phyloP scores from a whole-genome alignment of 2,113 vertebrate species.

The Lamprologus callipterus region DNA sequence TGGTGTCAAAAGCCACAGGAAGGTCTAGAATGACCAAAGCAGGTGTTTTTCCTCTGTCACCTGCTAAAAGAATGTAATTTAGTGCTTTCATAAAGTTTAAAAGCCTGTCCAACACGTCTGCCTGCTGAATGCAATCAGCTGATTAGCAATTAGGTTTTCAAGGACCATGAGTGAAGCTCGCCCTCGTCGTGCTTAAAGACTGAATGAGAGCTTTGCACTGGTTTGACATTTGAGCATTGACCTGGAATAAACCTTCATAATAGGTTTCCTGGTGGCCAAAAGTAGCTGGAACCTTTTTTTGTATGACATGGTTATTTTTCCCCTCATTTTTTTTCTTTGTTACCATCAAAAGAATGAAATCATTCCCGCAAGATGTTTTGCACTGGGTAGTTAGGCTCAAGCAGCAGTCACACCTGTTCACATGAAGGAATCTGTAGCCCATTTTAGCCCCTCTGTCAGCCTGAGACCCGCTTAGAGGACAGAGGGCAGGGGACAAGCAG shows the following conservation, averaged over 20 bases:
- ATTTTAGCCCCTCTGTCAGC: conserved; percentile 18
- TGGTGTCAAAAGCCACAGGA: background rate
- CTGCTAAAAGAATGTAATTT: background rate
- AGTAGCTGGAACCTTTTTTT: background rate
- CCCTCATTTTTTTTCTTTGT: background rate
- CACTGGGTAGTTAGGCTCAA: background rate
- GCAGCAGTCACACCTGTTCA: conserved; percentile 13
- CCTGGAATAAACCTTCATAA: background rate
- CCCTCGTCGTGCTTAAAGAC: background rate
- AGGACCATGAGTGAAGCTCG: background rate
- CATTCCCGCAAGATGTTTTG: background rate
- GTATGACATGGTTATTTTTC: background rate
- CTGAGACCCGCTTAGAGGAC: conserved; percentile 1
- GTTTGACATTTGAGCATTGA: background rate
- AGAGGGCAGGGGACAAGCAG: background rate
- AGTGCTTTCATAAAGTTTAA: background rate
- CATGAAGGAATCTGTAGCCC: background rate
- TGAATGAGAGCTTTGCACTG: background rate
- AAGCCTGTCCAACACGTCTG: background rate
- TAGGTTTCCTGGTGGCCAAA: background rate
- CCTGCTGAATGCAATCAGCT: conserved; percentile 11
- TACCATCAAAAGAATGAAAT: background rate
- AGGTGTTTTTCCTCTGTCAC: background rate
- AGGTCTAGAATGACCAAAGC: background rate
- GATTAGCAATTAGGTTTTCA: conserved; percentile 20